Conservation (phyloP, 2,113 vertebrate species). For the Tupaia tana region DNA sequence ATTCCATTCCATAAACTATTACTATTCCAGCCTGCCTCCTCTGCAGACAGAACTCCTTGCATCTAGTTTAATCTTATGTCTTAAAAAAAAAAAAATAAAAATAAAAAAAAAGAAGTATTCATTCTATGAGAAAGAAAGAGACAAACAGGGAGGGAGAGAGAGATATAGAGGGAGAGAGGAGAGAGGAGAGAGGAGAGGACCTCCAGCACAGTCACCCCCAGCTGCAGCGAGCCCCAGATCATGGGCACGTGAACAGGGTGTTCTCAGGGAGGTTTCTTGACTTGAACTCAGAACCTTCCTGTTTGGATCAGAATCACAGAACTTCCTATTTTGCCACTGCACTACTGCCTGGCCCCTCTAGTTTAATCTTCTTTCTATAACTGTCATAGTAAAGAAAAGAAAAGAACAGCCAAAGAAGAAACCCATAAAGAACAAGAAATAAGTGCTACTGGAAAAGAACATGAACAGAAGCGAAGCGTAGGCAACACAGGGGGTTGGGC, state of each 20-base stretch:
- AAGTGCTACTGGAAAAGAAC: background rate
- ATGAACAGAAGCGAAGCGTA: background rate
- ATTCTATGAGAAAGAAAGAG: too few species aligned
- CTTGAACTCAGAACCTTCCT: too few species aligned
- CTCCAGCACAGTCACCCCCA: too few species aligned
- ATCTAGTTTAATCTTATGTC: slow-evolving; percentile 17
- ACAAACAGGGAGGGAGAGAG: too few species aligned
- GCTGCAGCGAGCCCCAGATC: too few species aligned
- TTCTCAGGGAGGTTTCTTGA: too few species aligned
- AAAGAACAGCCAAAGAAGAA: background rate
- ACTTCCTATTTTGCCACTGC: too few species aligned
- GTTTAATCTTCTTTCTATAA: slow-evolving; percentile 38
- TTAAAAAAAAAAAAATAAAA: background rate
- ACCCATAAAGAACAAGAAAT: background rate
- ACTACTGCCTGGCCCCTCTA: background rate
- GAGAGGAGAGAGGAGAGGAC: too few species aligned
- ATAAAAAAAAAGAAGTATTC: too few species aligned
- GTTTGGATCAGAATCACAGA: too few species aligned
- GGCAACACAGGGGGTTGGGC: background rate
- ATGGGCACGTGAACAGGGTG: too few species aligned
- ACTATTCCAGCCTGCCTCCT: background rate
- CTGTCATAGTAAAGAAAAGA: background rate
- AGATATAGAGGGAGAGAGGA: too few species aligned
- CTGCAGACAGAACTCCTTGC: background rate
- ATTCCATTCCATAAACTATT: background rate